Evolutionary conservation across 2,888 invertebrate genomes (phyloP).

Genomic region (Apamea sordens): DNA sequence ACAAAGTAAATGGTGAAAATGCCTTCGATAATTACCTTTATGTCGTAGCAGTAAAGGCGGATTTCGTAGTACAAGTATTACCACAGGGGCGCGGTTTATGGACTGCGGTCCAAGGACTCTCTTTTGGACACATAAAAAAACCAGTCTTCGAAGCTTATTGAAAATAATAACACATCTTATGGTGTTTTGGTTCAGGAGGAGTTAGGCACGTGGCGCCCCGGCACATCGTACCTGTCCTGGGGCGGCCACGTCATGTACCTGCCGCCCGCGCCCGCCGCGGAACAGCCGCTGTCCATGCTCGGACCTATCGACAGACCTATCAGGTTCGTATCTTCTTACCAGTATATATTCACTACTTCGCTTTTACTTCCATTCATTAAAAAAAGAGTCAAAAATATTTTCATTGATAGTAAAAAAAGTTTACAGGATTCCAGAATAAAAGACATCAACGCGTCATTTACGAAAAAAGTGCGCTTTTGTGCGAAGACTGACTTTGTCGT

Average conservation of each 20-base stretch:
- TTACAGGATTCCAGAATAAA: not conserved
- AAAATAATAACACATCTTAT: not conserved
- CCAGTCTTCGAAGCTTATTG: not conserved
- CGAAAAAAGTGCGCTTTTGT: not conserved
- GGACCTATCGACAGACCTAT: conserved; percentile 83
- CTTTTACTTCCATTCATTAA: not conserved
- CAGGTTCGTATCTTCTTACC: conserved; percentile 75
- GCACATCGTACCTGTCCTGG: conserved; percentile 90
- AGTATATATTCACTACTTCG: not conserved
- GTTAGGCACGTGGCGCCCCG: conserved; percentile 76
- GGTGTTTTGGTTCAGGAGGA: conserved; percentile 75
- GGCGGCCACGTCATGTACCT: conserved; percentile 95
- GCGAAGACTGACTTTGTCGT: no score
- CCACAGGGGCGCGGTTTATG: not conserved
- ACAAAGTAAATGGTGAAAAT: not conserved
- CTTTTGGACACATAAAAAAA: not conserved
- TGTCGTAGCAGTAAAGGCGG: not conserved
- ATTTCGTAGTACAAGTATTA: not conserved
- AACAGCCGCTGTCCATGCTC: conserved; percentile 85
- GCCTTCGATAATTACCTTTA: not conserved
- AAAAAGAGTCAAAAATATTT: not conserved
- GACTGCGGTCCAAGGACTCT: not conserved
- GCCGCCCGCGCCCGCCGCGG: conserved; percentile 87
- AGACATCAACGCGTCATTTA: conserved; percentile 32
- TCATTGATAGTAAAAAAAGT: not conserved